Evolutionary conservation across 30 jellyfish, hydroid and myxozoan species (phyloP).

Genomic region (Cassiopea xamachana): DNA sequence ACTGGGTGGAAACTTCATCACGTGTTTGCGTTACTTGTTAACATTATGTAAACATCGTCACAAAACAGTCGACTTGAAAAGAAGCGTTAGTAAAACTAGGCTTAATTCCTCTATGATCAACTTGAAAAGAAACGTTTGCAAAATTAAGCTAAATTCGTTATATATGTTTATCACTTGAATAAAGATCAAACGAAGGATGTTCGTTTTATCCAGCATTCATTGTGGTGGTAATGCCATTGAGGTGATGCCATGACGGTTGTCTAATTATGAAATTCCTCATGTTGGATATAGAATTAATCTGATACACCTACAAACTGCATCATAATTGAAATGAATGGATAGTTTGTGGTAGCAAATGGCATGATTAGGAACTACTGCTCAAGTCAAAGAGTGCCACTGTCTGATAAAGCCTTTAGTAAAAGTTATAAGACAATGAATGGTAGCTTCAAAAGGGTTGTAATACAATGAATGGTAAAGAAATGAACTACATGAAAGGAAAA

Average conservation of each 20-base stretch:
- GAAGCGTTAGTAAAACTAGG: not conserved
- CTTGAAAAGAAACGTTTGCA: slow-evolving; percentile 6
- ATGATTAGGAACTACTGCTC: not conserved
- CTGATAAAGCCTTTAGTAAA: too few relatives aligned
- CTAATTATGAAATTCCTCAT: not conserved
- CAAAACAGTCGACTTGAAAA: not conserved
- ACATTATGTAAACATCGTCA: not conserved
- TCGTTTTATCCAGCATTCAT: not conserved
- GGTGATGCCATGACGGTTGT: not conserved
- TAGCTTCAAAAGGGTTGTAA: too few relatives aligned
- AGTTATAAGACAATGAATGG: too few relatives aligned
- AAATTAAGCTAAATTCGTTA: slow-evolving; percentile 10
- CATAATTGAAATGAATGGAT: not conserved
- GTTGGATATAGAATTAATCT: not conserved
- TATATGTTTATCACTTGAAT: not conserved
- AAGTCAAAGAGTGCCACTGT: too few relatives aligned
- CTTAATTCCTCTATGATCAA: not conserved
- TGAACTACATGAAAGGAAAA: too few relatives aligned
- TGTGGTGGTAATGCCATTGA: not conserved
- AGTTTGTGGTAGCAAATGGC: not conserved
- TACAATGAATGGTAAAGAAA: too few relatives aligned
- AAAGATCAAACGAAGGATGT: not conserved
- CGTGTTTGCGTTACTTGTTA: slow-evolving; percentile 21
- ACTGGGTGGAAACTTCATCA: slow-evolving; percentile 1
- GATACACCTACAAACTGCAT: not conserved